Conservation (phyloP, 2,888 invertebrate genomes). For the Agrotis puta region DNA sequence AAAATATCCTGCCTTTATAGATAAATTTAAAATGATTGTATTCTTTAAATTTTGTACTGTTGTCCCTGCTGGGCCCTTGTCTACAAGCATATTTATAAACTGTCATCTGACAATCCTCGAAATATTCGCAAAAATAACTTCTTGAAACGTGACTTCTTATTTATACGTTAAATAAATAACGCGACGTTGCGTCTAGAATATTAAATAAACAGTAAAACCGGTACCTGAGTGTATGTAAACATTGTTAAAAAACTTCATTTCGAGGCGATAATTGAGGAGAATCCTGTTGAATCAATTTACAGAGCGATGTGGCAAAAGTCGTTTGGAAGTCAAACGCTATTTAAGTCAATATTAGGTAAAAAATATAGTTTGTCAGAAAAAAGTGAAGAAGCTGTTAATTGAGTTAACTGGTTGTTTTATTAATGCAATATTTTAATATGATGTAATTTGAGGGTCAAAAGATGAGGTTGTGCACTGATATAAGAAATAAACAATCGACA, state of each 20-base stretch:
- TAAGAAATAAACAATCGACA: neutral
- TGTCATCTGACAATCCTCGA: slow-evolving; percentile 4
- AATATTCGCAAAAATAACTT: slow-evolving; percentile 53
- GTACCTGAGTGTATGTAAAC: slow-evolving; percentile 72
- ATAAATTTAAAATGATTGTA: too few species aligned
- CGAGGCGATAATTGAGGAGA: slow-evolving; percentile 74
- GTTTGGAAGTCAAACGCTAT: slow-evolving; percentile 71
- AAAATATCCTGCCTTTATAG: neutral
- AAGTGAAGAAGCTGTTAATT: slow-evolving; percentile 25
- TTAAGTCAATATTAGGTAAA: slow-evolving; percentile 48
- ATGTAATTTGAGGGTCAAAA: slow-evolving; percentile 35
- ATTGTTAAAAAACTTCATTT: slow-evolving; percentile 72
- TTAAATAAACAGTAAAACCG: slow-evolving; percentile 70
- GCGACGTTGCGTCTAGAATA: slow-evolving; percentile 61
- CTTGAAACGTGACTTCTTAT: slow-evolving; percentile 54
- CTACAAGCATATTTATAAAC: slow-evolving; percentile 1
- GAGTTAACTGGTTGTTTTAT: slow-evolving; percentile 18
- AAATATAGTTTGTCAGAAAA: slow-evolving; percentile 27
- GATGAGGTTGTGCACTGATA: neutral
- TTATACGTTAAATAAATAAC: slow-evolving; percentile 55
- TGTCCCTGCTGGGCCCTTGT: too few species aligned
- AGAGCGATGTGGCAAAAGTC: slow-evolving; percentile 71
- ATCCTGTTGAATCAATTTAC: slow-evolving; percentile 76
- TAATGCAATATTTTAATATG: slow-evolving; percentile 27
- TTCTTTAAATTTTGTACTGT: too few species aligned